Conservation (phyloP, 2,888 invertebrate genomes). For the Urechis unicinctus region DNA sequence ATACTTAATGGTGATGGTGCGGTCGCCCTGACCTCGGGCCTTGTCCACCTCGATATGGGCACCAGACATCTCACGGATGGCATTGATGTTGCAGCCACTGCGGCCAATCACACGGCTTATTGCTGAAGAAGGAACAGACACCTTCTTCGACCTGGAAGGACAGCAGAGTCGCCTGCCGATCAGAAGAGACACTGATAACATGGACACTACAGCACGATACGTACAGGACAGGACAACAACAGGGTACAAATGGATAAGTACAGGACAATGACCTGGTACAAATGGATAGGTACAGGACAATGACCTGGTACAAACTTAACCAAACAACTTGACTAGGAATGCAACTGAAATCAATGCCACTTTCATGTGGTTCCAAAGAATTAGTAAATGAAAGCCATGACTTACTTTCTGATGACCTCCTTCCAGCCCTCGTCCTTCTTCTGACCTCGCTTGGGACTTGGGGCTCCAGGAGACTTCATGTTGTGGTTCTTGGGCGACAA, state of each 20-base stretch:
- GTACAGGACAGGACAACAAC: too few relatives aligned
- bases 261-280: too few relatives aligned
- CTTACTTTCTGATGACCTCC: constrained; percentile 70
- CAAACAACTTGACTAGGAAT: too few relatives aligned
- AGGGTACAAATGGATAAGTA: too few relatives aligned
- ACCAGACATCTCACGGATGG: constrained; percentile 90
- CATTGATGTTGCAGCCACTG: constrained; percentile 95
- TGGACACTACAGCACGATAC: too few relatives aligned
- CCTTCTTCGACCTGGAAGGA: constrained; percentile 69
- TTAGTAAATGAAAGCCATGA: too few relatives aligned
- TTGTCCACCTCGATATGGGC: constrained; percentile 98
- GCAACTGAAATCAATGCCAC: too few relatives aligned
- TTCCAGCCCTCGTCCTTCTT: constrained; percentile 86
- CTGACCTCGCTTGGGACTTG: constrained; percentile 40
- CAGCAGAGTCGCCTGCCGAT: too few relatives aligned
- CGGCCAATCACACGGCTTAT: constrained; percentile 96
- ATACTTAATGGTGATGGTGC: constrained; percentile 90
- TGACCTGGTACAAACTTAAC: too few relatives aligned
- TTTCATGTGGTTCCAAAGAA: too few relatives aligned
- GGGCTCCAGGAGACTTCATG: constrained; percentile 9
- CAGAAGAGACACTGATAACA: too few relatives aligned
- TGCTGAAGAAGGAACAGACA: constrained; percentile 87
- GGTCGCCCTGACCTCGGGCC: constrained; percentile 58
- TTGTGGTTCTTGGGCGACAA: background rate
- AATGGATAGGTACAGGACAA: too few relatives aligned